Conservation (phyloP, 35 echinoderm and acorn worm species). For the Heliocidaris tuberculata region DNA sequence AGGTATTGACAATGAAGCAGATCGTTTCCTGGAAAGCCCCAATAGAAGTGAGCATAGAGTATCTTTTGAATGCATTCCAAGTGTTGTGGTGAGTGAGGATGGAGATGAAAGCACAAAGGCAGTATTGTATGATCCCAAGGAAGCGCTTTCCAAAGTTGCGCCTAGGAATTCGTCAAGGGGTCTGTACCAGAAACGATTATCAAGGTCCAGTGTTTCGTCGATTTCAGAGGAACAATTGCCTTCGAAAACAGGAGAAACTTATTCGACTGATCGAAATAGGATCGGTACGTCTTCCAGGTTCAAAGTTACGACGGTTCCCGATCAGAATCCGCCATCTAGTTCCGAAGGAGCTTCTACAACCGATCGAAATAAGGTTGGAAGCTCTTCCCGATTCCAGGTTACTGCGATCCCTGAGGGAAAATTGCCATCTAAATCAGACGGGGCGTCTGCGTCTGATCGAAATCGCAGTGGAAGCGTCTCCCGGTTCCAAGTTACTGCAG, state of each 20-base stretch:
- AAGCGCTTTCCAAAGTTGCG: neutral
- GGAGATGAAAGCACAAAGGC: neutral
- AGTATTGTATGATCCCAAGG: neutral
- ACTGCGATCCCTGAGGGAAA: neutral
- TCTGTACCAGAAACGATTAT: neutral
- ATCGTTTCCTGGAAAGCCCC: neutral
- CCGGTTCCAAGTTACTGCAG: neutral
- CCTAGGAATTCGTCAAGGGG: neutral
- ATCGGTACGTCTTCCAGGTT: neutral
- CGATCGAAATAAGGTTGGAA: neutral
- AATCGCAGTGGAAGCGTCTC: neutral
- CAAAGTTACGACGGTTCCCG: neutral
- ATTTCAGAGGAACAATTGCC: neutral
- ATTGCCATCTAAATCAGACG: neutral
- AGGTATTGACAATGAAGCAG: neutral
- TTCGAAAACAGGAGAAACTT: neutral
- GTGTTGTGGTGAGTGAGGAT: slow-evolving; percentile 29
- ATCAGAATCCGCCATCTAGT: neutral
- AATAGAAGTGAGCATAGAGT: neutral
- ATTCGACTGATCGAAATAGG: neutral
- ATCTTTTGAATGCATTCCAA: slow-evolving; percentile 5
- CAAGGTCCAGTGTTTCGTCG: neutral
- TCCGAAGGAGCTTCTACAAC: neutral
- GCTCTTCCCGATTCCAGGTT: neutral
- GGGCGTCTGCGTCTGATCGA: neutral